These are phyloP conservation scores for Sternotherus odoratus DNA, from an alignment of 2,797 vertebrate genomes.

Conservation along the genomic window DNA sequence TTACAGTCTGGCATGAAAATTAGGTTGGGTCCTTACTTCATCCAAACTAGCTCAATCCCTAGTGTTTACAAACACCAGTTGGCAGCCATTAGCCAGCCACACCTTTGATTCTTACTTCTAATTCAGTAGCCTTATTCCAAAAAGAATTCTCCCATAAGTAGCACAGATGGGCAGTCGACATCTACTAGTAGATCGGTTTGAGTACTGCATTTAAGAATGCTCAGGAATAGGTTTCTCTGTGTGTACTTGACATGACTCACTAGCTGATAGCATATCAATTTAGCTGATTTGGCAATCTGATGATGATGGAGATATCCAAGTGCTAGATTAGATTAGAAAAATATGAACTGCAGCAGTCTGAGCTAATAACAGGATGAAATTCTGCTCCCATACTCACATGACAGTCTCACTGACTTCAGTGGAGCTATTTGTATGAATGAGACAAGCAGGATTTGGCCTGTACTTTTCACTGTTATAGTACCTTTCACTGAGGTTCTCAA, in stretches of 20 bases:
- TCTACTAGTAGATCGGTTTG: slow-evolving; percentile 48
- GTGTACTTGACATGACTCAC: slow-evolving; percentile 42
- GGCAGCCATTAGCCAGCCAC: slow-evolving; percentile 50
- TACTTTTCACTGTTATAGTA: neutral
- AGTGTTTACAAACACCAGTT: slow-evolving; percentile 62
- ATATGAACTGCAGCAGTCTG: neutral
- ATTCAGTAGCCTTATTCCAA: slow-evolving; percentile 58
- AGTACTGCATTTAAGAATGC: slow-evolving; percentile 17
- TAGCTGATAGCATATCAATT: slow-evolving; percentile 45
- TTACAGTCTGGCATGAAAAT: slow-evolving; percentile 46
- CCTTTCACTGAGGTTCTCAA: neutral
- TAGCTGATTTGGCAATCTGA: slow-evolving; percentile 23
- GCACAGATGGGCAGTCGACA: slow-evolving; percentile 71
- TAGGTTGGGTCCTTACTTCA: slow-evolving; percentile 20
- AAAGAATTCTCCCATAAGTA: slow-evolving; percentile 63
- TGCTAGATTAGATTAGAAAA: neutral
- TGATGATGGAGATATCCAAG: slow-evolving; percentile 18
- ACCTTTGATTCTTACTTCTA: slow-evolving; percentile 61
- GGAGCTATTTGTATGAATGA: neutral
- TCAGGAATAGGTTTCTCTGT: slow-evolving; percentile 21
- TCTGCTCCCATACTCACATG: neutral
- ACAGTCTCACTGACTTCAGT: neutral
- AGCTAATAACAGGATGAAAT: neutral
- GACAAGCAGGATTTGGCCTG: neutral
- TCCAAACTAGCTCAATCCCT: slow-evolving; percentile 36